phyloP scores from a whole-genome alignment of 2,113 vertebrate species.

The Carettochelys insculpta region DNA sequence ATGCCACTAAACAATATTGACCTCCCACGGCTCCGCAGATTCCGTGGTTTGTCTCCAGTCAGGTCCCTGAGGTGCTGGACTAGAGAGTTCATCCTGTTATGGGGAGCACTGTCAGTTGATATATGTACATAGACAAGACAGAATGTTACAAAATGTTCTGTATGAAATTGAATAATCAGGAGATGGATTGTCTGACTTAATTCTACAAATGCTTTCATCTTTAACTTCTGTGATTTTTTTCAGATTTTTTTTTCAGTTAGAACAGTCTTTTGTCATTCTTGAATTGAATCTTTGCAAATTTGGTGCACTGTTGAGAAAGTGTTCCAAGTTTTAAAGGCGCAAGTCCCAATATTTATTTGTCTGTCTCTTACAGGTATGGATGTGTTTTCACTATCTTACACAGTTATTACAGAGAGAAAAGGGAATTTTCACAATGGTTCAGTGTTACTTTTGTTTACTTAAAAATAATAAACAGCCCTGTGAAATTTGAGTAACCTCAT shows the following conservation, averaged over 20 bases:
- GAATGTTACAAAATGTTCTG: background rate
- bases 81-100: no score
- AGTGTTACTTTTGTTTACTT: background rate
- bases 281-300: background rate
- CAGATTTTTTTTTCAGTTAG: constrained; percentile 25
- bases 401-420: background rate
- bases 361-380: background rate
- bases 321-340: background rate
- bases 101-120: background rate
- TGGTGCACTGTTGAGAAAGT: background rate
- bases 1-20: no score
- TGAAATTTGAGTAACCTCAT: background rate
- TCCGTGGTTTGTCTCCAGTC: no score
- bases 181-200: background rate
- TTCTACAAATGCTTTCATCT: constrained; percentile 23
- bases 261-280: background rate
- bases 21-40: no score
- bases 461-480: accelerated
- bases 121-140: constrained; percentile 5
- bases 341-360: background rate
- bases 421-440: background rate
- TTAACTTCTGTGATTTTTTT: background rate
- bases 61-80: no score
- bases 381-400: background rate
- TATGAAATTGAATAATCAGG: background rate